These are phyloP conservation scores for Polypedilum vanderplanki DNA, from an alignment of 1,140 invertebrate species.

Conservation along the genomic window DNA sequence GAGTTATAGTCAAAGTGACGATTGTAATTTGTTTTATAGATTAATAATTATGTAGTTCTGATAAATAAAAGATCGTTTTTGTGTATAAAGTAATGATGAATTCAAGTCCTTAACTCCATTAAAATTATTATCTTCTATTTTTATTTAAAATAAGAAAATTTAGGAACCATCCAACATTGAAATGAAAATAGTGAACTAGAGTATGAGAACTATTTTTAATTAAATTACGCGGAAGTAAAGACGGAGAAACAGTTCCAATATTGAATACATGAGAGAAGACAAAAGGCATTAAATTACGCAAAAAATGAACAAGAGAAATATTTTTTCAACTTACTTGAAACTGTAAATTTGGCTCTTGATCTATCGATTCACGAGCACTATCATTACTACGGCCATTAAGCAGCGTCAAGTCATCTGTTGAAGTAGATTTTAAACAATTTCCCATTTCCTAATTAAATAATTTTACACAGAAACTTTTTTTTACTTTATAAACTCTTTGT, in stretches of 20 bases:
- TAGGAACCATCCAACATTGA: no score
- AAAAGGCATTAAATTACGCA: background rate
- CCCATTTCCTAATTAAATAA: conserved; percentile 22
- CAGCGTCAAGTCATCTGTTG: background rate
- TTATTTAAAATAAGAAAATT: no score
- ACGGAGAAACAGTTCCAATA: background rate
- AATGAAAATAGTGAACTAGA: no score
- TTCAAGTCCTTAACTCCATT: no score
- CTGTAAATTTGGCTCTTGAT: background rate
- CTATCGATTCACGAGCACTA: background rate
- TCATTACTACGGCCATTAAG: background rate
- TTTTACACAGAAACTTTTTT: background rate
- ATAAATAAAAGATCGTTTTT: no score
- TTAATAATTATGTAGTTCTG: no score
- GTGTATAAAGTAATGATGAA: no score
- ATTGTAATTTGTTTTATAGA: no score
- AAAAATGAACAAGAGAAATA: background rate
- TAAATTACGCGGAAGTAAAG: background rate
- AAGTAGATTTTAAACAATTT: background rate
- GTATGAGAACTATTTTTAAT: no score
- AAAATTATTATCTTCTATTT: no score
- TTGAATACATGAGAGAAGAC: background rate
- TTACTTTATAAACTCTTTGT: no score
- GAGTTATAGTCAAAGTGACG: no score
- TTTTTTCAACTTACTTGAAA: background rate